These are phyloP conservation scores for Delichon dasypus DNA, from an alignment of 2,797 vertebrate genomes.

Conservation along the genomic window DNA sequence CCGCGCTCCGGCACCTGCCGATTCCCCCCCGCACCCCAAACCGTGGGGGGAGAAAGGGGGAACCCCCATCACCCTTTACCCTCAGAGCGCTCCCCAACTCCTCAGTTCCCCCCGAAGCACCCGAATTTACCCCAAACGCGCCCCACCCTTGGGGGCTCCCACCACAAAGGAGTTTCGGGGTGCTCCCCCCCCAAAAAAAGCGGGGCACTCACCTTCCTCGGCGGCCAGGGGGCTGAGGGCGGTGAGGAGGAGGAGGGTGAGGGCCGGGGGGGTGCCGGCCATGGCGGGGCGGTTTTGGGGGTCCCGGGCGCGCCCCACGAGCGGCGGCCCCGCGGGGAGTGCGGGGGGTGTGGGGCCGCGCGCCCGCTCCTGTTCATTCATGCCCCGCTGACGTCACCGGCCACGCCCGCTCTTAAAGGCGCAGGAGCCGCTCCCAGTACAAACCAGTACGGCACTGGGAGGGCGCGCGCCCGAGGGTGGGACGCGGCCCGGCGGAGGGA, in stretches of 20 bases:
- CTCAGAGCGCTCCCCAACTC: neutral
- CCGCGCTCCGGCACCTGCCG: neutral
- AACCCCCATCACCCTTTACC: neutral
- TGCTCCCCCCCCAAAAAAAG: neutral
- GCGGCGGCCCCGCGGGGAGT: neutral
- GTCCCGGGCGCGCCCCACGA: neutral
- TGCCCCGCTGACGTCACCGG: conserved; percentile 17
- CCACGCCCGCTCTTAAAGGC: conserved; percentile 33
- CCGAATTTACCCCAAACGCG: neutral
- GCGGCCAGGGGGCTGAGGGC: neutral
- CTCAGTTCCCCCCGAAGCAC: neutral
- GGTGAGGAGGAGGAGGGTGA: neutral
- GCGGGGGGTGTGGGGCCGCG: neutral
- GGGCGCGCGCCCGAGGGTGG: neutral
- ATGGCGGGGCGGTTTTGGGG: neutral
- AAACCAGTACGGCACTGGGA: neutral
- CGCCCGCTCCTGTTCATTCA: conserved; percentile 48
- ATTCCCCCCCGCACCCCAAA: neutral
- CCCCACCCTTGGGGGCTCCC: neutral
- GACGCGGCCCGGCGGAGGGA: neutral
- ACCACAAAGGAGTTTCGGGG: neutral
- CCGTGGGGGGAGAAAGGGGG: too few relatives aligned
- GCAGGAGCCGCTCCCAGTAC: neutral
- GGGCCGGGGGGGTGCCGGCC: neutral
- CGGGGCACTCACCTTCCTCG: neutral